Evolutionary conservation across 2,113 vertebrate genomes (phyloP).

Genomic region (Apteryx mantelli): DNA sequence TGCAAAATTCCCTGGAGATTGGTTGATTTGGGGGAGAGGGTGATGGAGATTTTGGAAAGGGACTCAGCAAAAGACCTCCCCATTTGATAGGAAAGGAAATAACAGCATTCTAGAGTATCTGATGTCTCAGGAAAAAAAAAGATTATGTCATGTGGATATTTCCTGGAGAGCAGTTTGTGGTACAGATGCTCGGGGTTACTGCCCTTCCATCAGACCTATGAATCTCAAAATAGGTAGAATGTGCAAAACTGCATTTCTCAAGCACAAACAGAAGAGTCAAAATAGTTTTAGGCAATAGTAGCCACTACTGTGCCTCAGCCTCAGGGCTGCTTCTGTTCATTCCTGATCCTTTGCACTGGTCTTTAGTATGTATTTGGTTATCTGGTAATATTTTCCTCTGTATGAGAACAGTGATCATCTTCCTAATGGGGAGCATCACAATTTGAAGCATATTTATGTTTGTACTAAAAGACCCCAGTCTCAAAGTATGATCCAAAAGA

Average conservation of each 20-base stretch:
- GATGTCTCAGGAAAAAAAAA: neutral
- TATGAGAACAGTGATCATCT: neutral
- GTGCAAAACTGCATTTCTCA: neutral
- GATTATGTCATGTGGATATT: accelerated
- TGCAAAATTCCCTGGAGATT: neutral
- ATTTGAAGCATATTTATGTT: neutral
- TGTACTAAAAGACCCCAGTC: constrained; percentile 7
- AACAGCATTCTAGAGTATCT: neutral
- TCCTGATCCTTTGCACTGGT: neutral
- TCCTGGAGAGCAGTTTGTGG: neutral
- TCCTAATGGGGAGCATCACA: neutral
- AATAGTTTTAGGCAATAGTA: neutral
- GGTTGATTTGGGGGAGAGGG: neutral
- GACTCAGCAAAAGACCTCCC: neutral
- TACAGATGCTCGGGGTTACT: neutral
- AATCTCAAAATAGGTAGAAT: neutral
- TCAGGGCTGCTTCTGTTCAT: neutral
- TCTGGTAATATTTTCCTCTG: neutral
- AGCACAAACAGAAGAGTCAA: neutral
- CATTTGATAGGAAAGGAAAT: neutral
- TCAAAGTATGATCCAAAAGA: constrained; percentile 29
- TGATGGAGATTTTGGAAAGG: neutral
- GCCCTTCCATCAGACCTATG: neutral
- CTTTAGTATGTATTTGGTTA: neutral
- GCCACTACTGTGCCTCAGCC: neutral